Conservation (phyloP, 2,113 vertebrate genomes). For the Eudyptes chrysolophus region DNA sequence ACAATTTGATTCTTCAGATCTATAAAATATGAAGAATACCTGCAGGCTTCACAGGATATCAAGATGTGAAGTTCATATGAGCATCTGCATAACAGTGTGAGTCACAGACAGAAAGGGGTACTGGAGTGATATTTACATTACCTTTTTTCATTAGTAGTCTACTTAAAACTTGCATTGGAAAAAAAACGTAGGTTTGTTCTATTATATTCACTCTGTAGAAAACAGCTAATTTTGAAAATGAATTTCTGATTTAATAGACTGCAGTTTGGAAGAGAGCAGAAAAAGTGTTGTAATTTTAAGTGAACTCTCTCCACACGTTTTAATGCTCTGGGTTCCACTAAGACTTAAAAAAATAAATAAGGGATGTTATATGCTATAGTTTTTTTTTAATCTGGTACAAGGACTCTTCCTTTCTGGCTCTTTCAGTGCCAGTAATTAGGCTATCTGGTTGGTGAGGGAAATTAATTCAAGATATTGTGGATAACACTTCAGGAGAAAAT, state of each 20-base stretch:
- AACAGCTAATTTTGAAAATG: background rate
- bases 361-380: background rate
- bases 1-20: background rate
- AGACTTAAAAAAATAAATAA: background rate
- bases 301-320: background rate
- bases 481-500: conserved; percentile 26
- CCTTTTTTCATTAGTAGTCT: background rate
- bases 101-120: background rate
- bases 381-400: background rate
- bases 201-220: background rate
- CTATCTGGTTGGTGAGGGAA: conserved; percentile 22
- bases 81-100: background rate
- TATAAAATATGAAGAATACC: conserved; percentile 8
- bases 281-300: background rate
- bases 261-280: background rate
- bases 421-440: conserved; percentile 32
- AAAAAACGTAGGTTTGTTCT: background rate
- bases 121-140: background rate
- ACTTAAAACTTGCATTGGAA: background rate
- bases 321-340: background rate
- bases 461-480: conserved; percentile 37
- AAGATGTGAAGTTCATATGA: background rate
- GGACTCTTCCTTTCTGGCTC: conserved; percentile 3
- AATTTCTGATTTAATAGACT: background rate
- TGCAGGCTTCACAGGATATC: background rate